Percentiles rank a stretch among this genome's conserved stretches.
phyloP scores from a whole-genome alignment of 2,113 vertebrate species.

The Setophaga kirtlandii region DNA sequence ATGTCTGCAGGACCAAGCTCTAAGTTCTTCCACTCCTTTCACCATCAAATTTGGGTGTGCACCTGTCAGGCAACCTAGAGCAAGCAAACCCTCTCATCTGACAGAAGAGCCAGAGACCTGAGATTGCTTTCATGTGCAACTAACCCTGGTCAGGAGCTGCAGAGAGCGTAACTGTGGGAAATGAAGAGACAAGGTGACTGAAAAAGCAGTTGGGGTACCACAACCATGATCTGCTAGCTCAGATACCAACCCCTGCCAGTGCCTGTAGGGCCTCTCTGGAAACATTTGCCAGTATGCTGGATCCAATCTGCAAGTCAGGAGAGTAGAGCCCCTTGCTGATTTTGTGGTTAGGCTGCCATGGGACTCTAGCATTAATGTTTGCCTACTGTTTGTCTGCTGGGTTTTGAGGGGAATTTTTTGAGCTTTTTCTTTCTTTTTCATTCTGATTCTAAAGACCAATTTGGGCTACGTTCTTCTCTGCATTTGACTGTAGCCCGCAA shows the following conservation, averaged over 20 bases:
- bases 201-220: background rate
- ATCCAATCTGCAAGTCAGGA: background rate
- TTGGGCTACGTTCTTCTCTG: background rate
- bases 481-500: background rate
- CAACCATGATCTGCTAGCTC: background rate
- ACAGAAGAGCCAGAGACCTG: background rate
- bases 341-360: background rate
- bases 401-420: background rate
- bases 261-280: background rate
- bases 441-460: background rate
- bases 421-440: background rate
- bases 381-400: background rate
- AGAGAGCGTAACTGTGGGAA: background rate
- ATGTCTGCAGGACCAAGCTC: background rate
- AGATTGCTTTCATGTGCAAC: background rate
- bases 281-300: background rate
- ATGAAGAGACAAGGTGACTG: background rate
- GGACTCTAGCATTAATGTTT: background rate
- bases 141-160: rapidly evolving
- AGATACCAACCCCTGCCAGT: rapidly evolving
- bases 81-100: background rate
- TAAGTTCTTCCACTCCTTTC: background rate
- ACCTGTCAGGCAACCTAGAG: background rate
- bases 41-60: background rate
- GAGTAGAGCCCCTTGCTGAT: background rate